Conservation (phyloP, 2,888 invertebrate genomes). For the Criorhina ranunculi region DNA sequence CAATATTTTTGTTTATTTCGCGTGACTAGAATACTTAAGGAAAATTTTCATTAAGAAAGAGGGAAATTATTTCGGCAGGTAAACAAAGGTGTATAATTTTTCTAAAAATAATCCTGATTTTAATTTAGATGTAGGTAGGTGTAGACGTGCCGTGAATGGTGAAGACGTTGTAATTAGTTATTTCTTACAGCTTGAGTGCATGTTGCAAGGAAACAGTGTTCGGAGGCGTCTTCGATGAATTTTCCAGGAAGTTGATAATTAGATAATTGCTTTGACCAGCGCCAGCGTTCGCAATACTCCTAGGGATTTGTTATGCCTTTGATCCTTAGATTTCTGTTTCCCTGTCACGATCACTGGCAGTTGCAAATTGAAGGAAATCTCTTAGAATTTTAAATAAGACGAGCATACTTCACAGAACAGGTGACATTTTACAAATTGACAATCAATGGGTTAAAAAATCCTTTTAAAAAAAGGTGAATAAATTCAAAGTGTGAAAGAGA, state of each 20-base stretch:
- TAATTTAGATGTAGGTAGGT: constrained; percentile 26
- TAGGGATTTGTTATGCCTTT: not conserved
- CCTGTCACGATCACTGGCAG: no score
- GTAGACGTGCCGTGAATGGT: constrained; percentile 10
- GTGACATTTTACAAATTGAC: not conserved
- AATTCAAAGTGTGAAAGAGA: not conserved
- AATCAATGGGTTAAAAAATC: not conserved
- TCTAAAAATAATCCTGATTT: constrained; percentile 16
- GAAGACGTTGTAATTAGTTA: not conserved
- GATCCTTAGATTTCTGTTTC: not conserved
- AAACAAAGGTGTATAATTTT: constrained; percentile 19
- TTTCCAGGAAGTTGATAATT: not conserved
- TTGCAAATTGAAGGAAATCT: not conserved
- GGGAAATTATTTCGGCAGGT: constrained; percentile 36
- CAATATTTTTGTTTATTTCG: constrained; percentile 20
- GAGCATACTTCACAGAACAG: not conserved
- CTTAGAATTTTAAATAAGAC: not conserved
- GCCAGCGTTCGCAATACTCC: not conserved
- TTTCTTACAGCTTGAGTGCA: not conserved
- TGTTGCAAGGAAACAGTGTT: not conserved
- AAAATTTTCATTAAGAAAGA: constrained; percentile 44
- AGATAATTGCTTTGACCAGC: not conserved
- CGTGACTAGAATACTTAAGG: constrained; percentile 43
- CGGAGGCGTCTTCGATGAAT: not conserved
- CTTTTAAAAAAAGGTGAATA: not conserved